Percentiles rank a stretch among this genome's conserved stretches.
These are phyloP conservation scores for Tribolium freemani DNA, from an alignment of 2,888 invertebrate species.

Conservation along the genomic window DNA sequence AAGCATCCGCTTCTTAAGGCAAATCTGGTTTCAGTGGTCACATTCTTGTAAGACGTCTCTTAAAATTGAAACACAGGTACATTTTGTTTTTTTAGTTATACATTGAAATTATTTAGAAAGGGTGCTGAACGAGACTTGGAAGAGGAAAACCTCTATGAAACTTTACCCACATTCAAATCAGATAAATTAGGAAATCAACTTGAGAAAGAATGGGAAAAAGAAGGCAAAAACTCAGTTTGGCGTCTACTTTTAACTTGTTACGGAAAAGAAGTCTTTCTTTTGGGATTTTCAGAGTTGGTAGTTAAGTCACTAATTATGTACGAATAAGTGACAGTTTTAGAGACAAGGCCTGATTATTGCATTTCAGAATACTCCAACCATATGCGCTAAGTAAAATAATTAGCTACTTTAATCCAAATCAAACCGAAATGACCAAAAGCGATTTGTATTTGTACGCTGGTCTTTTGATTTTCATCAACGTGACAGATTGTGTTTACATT, in stretches of 20 bases:
- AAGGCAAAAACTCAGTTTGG: constrained; percentile 25
- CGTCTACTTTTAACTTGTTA: constrained; percentile 45
- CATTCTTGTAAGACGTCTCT: constrained; percentile 37
- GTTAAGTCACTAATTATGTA: constrained; percentile 33
- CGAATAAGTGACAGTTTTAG: background rate
- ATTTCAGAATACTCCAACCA: constrained; percentile 56
- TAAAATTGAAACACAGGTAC: no score
- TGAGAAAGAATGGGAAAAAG: constrained; percentile 59
- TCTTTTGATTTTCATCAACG: constrained; percentile 79
- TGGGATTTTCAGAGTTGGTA: constrained; percentile 26
- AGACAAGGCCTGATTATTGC: background rate
- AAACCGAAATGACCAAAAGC: constrained; percentile 53
- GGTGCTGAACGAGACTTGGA: constrained; percentile 76
- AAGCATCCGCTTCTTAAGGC: constrained; percentile 38
- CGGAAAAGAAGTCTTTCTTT: constrained; percentile 40
- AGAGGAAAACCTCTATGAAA: constrained; percentile 73
- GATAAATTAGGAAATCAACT: constrained; percentile 49
- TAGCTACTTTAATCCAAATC: constrained; percentile 53
- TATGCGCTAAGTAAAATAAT: constrained; percentile 56
- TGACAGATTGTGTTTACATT: constrained; percentile 74
- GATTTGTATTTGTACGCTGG: constrained; percentile 82
- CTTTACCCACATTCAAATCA: constrained; percentile 64
- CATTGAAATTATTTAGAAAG: constrained; percentile 75
- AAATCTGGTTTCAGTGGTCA: constrained; percentile 33
- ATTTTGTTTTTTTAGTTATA: constrained; percentile 71